These are phyloP conservation scores for Machimus rusticus DNA, from an alignment of 2,888 invertebrate genomes.

Conservation along the genomic window DNA sequence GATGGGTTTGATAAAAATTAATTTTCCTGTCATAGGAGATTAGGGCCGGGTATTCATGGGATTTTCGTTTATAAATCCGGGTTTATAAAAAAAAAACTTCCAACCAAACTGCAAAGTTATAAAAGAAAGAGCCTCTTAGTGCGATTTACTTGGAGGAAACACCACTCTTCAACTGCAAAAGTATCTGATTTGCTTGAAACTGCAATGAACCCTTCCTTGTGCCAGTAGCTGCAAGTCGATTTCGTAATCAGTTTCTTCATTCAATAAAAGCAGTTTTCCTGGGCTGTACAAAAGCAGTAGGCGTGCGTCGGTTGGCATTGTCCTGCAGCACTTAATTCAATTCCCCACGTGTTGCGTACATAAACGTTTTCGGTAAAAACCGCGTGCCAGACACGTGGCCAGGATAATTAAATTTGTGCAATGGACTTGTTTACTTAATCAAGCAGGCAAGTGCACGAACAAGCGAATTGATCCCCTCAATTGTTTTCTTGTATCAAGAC, in stretches of 20 bases:
- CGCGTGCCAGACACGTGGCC: constrained; percentile 15
- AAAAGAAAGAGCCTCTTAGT: not conserved
- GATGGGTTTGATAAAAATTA: constrained; percentile 30
- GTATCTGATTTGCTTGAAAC: not conserved
- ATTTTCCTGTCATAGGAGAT: constrained; percentile 28
- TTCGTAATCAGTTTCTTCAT: not conserved
- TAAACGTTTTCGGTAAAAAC: constrained; percentile 31
- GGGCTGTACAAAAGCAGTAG: not conserved
- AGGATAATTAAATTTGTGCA: constrained; percentile 27
- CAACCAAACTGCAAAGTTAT: not conserved
- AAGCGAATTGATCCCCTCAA: not conserved
- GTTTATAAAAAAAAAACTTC: not conserved
- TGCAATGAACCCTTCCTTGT: not conserved
- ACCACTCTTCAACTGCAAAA: not conserved
- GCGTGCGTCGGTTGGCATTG: not conserved
- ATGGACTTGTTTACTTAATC: constrained; percentile 29
- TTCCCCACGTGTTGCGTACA: constrained; percentile 31
- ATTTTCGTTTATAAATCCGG: not conserved
- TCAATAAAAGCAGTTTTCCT: not conserved
- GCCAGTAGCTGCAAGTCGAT: not conserved
- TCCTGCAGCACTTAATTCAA: constrained; percentile 17
- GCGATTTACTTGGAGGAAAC: not conserved
- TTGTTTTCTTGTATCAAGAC: not conserved
- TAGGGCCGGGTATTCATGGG: not conserved
- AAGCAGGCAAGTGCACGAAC: not conserved